A percentile compares a stretch with the other conserved stretches of the same genome.
phyloP scores from a whole-genome alignment of 2,888 invertebrate species.

The Deilephila elpenor region DNA sequence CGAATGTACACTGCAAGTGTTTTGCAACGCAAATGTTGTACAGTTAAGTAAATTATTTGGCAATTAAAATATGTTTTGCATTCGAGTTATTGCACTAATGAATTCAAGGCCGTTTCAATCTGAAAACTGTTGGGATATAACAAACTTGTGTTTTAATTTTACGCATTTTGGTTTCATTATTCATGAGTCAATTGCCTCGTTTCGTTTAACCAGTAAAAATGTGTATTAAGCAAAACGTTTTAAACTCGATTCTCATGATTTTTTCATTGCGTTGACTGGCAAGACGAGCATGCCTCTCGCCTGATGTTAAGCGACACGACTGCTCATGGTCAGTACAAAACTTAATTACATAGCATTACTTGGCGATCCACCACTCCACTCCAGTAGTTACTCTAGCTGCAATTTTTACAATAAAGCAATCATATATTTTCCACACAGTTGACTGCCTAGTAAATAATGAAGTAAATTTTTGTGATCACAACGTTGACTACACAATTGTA shows the following conservation, averaged over 20 bases:
- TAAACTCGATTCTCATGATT: too few species aligned
- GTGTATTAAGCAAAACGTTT: neutral
- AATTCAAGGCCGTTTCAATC: conserved; percentile 18
- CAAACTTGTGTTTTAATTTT: neutral
- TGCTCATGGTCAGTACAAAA: too few species aligned
- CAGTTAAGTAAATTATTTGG: conserved; percentile 44
- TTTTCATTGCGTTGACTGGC: too few species aligned
- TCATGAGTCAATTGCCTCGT: neutral
- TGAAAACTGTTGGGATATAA: neutral
- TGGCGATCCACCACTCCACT: too few species aligned
- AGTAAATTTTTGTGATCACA: neutral
- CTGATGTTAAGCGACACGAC: too few species aligned
- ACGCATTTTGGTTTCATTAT: neutral
- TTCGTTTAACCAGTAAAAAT: neutral
- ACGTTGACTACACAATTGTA: neutral
- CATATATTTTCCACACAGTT: too few species aligned
- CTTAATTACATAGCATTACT: too few species aligned
- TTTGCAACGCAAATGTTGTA: conserved; percentile 43
- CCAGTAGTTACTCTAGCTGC: too few species aligned
- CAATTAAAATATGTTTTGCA: conserved; percentile 46
- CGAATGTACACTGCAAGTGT: conserved; percentile 41
- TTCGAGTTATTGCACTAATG: conserved; percentile 34
- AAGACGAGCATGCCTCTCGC: too few species aligned
- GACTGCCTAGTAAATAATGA: neutral
- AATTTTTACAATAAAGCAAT: too few species aligned